Evolutionary conservation across 2,797 vertebrate genomes (phyloP).

Genomic region (Pseudochirops cupreus): DNA sequence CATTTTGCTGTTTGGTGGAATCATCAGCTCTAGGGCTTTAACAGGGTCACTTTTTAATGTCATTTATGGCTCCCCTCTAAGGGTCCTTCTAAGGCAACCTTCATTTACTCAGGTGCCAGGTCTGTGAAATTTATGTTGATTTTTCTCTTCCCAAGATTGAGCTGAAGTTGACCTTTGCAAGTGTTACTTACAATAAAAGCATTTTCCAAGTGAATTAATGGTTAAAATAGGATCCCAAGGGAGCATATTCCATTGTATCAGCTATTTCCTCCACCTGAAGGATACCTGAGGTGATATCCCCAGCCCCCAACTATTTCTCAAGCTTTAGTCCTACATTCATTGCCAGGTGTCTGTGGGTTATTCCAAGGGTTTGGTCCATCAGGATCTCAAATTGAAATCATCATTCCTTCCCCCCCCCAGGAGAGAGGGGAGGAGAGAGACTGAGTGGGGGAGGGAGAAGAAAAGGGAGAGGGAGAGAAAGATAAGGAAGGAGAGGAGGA

Average conservation of each 20-base stretch:
- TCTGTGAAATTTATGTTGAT: not conserved
- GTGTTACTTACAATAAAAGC: not conserved
- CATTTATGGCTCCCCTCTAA: not conserved
- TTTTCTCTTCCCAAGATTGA: not conserved
- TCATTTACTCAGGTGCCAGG: not conserved
- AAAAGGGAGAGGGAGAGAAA: too few species aligned
- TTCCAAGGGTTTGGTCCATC: not conserved
- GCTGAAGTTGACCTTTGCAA: not conserved
- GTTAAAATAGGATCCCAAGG: not conserved
- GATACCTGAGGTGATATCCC: not conserved
- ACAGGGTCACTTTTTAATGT: not conserved
- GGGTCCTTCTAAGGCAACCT: not conserved
- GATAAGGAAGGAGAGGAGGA: too few species aligned
- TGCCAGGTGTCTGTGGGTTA: not conserved
- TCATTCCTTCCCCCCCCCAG: not conserved
- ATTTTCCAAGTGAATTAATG: not conserved
- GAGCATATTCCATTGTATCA: not conserved
- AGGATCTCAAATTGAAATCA: not conserved
- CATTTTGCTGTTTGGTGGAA: not conserved
- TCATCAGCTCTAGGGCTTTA: not conserved
- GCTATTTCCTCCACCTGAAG: not conserved
- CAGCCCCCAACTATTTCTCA: not conserved
- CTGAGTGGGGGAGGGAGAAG: too few species aligned
- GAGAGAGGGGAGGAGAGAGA: too few species aligned
- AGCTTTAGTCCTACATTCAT: not conserved